Percentiles rank a stretch among this genome's conserved stretches.
phyloP scores from a whole-genome alignment of 2,113 vertebrate species.

The Syngnathus scovelli region DNA sequence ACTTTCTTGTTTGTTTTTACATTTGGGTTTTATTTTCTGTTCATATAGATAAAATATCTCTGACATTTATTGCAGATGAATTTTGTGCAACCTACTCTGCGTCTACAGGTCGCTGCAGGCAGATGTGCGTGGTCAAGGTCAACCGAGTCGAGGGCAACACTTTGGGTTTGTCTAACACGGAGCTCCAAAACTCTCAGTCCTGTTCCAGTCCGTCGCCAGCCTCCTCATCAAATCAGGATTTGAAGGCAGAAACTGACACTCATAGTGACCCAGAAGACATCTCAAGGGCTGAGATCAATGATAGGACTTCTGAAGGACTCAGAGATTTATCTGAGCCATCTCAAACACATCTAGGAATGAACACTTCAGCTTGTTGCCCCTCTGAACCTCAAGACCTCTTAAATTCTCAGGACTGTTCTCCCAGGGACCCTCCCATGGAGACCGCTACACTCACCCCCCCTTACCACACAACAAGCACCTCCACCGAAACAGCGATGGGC shows the following conservation, averaged over 20 bases:
- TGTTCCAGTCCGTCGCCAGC: slow-evolving; percentile 10
- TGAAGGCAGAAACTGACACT: slow-evolving; percentile 27
- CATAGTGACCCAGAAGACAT: slow-evolving; percentile 20
- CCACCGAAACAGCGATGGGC: slow-evolving; percentile 21
- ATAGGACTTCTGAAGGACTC: slow-evolving; percentile 36
- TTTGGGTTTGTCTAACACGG: slow-evolving; percentile 39
- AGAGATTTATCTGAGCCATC: slow-evolving; percentile 24
- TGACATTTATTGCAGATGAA: slow-evolving; percentile 1
- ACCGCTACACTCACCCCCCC: slow-evolving; percentile 11
- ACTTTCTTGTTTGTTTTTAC: background rate
- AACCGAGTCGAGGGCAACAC: slow-evolving; percentile 66
- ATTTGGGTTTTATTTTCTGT: background rate
- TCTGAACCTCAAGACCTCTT: slow-evolving; percentile 38
- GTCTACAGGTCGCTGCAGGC: slow-evolving; percentile 63
- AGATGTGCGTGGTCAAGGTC: slow-evolving; percentile 74
- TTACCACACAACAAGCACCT: slow-evolving; percentile 26
- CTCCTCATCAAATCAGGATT: slow-evolving; percentile 23
- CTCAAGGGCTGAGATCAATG: slow-evolving; percentile 27
- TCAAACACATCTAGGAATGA: slow-evolving; percentile 20
- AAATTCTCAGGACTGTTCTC: slow-evolving; percentile 33
- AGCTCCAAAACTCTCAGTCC: slow-evolving; percentile 18
- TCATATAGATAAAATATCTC: background rate
- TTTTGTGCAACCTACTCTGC: slow-evolving; percentile 5
- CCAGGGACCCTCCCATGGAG: slow-evolving; percentile 24
- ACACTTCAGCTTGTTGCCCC: slow-evolving; percentile 28